Percentiles rank a stretch among this genome's conserved stretches.
phyloP scores from a whole-genome alignment of 53 echinoderm and acorn worm genomes.

The Patiria pectinifera region DNA sequence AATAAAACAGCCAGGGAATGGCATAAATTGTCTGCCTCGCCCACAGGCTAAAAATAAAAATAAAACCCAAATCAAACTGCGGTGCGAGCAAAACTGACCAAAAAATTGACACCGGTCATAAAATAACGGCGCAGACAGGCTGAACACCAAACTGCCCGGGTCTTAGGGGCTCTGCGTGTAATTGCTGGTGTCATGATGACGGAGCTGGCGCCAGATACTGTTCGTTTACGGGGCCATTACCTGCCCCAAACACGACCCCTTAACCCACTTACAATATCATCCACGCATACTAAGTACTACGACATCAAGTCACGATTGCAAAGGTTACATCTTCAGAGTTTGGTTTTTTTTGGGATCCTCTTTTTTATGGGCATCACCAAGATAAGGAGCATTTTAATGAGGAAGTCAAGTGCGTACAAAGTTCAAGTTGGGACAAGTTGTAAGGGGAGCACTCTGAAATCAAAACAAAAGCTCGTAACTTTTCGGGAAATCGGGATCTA shows the following conservation, averaged over 20 bases:
- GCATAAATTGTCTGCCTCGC: slow-evolving; percentile 35
- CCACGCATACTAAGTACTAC: background rate
- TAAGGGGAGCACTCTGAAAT: background rate
- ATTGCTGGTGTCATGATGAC: slow-evolving; percentile 23
- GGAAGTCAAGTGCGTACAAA: slow-evolving; percentile 22
- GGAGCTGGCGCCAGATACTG: slow-evolving; percentile 20
- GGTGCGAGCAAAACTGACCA: background rate
- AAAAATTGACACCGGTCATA: slow-evolving; percentile 44
- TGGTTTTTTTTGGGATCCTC: too few relatives aligned
- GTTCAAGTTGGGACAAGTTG: slow-evolving; percentile 22
- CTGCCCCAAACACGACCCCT: background rate
- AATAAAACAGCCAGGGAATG: too few relatives aligned
- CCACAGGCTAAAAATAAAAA: background rate
- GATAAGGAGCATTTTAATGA: slow-evolving; percentile 5
- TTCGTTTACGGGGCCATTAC: slow-evolving; percentile 49
- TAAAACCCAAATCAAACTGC: background rate
- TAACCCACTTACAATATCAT: slow-evolving; percentile 31
- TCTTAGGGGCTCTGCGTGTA: background rate
- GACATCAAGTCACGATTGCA: background rate
- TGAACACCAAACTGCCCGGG: slow-evolving; percentile 2
- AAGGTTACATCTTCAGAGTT: slow-evolving; percentile 6
- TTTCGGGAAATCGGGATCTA: background rate
- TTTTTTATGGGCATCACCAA: background rate
- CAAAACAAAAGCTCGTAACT: background rate
- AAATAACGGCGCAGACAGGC: slow-evolving; percentile 21